Percentiles rank a stretch among this genome's conserved stretches.
phyloP scores from a whole-genome alignment of 2,113 vertebrate genomes.

The Melanostigma gelatinosum region DNA sequence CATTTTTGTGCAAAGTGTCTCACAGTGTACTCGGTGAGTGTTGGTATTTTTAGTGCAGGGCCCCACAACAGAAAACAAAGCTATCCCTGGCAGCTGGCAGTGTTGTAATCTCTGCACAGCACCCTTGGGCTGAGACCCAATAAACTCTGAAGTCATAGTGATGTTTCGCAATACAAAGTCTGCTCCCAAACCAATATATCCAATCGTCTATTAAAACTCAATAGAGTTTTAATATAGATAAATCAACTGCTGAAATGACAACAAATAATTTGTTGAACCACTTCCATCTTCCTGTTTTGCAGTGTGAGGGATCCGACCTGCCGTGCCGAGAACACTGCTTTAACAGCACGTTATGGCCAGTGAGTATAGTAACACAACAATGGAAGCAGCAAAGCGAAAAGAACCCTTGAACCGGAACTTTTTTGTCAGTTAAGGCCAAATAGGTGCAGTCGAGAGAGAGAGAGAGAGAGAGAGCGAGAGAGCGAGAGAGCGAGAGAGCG shows the following conservation, averaged over 20 bases:
- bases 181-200: neutral
- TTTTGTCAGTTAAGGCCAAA: slow-evolving; percentile 19
- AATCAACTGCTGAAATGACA: neutral
- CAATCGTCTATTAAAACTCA: neutral
- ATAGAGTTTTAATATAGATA: neutral
- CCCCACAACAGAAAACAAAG: neutral
- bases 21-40: neutral
- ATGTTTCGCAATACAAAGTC: slow-evolving; percentile 16
- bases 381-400: neutral
- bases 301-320: neutral
- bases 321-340: neutral
- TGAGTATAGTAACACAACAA: neutral
- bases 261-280: neutral
- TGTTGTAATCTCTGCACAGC: slow-evolving; percentile 14
- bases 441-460: slow-evolving; percentile 2
- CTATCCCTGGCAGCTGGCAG: slow-evolving; percentile 21
- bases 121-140: slow-evolving; percentile 4
- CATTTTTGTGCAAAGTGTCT: slow-evolving; percentile 31
- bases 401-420: neutral
- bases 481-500: slow-evolving; percentile 1
- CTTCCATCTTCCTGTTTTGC: neutral
- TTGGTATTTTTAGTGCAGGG: slow-evolving; percentile 27
- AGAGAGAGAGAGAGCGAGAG: neutral
- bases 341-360: neutral
- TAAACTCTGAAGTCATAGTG: neutral